phyloP scores from a whole-genome alignment of 2,113 vertebrate genomes.

The Xyliphius kryptos region DNA sequence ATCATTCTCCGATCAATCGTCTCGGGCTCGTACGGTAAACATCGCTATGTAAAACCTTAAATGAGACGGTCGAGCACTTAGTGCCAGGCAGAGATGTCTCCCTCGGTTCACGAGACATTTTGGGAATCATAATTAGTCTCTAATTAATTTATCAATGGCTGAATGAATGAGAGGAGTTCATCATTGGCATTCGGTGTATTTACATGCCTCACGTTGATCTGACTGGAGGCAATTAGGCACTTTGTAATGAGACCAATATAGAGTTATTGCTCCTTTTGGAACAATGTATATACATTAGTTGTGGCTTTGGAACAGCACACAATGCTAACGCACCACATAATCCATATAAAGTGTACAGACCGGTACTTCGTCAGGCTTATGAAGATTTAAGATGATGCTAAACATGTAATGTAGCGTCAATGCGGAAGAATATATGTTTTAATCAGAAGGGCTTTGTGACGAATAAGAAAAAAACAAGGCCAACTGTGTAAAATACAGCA shows the following conservation, averaged over 20 bases:
- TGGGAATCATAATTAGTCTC: slow-evolving; percentile 25
- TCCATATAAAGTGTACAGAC: background rate
- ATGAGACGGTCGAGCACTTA: slow-evolving; percentile 60
- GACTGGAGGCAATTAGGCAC: slow-evolving; percentile 58
- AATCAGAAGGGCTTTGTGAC: too few species aligned
- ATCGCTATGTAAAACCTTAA: slow-evolving; percentile 50
- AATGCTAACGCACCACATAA: slow-evolving; percentile 9
- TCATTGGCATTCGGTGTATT: slow-evolving; percentile 62
- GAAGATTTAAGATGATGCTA: background rate
- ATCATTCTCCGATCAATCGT: slow-evolving; percentile 34
- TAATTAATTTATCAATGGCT: slow-evolving; percentile 40
- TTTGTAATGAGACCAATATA: slow-evolving; percentile 45
- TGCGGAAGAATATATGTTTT: background rate
- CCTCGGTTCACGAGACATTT: slow-evolving; percentile 25
- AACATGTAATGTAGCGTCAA: background rate
- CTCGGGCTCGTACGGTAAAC: slow-evolving; percentile 43
- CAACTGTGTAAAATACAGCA: too few species aligned
- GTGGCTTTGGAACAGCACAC: slow-evolving; percentile 17
- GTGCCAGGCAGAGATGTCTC: slow-evolving; percentile 40
- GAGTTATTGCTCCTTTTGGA: slow-evolving; percentile 39
- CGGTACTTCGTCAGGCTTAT: background rate
- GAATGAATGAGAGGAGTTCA: slow-evolving; percentile 36
- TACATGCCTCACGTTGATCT: slow-evolving; percentile 56
- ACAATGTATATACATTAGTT: slow-evolving; percentile 25
- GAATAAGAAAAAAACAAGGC: too few species aligned